Evolutionary conservation across 1,140 invertebrate species (phyloP), one percentile per base, ranked within the genome.

Genomic region (Octopus bimaculoides): DNA sequence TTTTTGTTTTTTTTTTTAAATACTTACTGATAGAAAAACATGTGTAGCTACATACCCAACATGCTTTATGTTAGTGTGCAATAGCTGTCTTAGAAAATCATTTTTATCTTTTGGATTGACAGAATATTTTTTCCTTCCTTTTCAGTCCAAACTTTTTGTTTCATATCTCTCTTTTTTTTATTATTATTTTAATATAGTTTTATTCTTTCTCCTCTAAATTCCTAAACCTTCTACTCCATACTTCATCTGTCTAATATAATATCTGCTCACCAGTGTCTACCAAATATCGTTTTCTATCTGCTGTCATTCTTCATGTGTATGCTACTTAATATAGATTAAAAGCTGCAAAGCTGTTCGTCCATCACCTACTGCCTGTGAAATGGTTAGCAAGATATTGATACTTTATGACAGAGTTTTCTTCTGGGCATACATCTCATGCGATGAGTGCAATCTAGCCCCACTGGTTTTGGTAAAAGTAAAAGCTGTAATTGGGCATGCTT

Each of bases 261-360:
- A n/a, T 12, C 66, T 20, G 17, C 6, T 71, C 66, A 71, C 66
- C 66, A 71, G 26, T 41, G 26, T 71, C 66, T 71, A 20, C 66
- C 66, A 71, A 71, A 20, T 20, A 71, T 20, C 66, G 17, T 71
- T 14, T 20, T 12, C 14, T 71, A n/a, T 20, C 66, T 71, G 5
- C 66, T 71, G 17, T 71, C 66, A n/a, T n/a, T 17, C 66, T 71
- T 71, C 66, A 71, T 71, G 66, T 17, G 66, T 20, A 71, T 71
- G 66, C 66, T 71, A 71, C 66, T 71, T 71, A 71, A 71, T 71
- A 20, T 71, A 71, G 66, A 71, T 71, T 17, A 71, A 71, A 71
- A 71, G 9, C 66, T 17, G 26, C 66, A 71, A 71, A 71, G 66
- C 66, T 71, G 66, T 17, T 71, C 66, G 66, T 71, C 14, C 66